Percentiles rank a stretch among this genome's conserved stretches.
Conservation (phyloP, 2,888 invertebrate species). For the Cryptosula pallasiana region DNA sequence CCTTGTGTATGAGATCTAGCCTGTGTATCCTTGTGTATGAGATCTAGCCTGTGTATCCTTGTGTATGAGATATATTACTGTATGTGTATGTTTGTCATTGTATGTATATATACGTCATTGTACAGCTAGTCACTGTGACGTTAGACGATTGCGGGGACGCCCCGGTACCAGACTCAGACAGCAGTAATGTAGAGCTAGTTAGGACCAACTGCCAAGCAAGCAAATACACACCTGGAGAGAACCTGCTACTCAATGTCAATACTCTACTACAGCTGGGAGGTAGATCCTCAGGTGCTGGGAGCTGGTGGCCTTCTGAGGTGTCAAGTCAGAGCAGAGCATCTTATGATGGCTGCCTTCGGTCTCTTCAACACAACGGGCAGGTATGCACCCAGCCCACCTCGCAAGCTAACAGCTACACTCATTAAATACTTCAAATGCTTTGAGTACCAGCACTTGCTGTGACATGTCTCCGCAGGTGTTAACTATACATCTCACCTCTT, state of each 20-base stretch:
- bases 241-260: slow-evolving; percentile 91
- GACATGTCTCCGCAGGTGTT: not conserved
- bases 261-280: slow-evolving; percentile 86
- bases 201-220: not conserved
- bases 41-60: no score
- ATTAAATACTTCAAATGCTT: not conserved
- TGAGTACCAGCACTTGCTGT: not conserved
- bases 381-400: no score
- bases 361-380: slow-evolving; percentile 85
- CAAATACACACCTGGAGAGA: slow-evolving; percentile 75
- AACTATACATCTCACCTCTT: slow-evolving; percentile 27
- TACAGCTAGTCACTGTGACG: not conserved
- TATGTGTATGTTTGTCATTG: no score
- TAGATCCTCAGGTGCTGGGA: slow-evolving; percentile 53
- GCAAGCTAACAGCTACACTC: no score
- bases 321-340: slow-evolving; percentile 58
- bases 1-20: no score
- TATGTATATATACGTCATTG: no score
- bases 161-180: not conserved
- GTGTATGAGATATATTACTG: no score
- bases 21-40: no score
- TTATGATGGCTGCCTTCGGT: slow-evolving; percentile 92
- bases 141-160: slow-evolving; percentile 4
- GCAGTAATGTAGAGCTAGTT: not conserved
- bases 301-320: slow-evolving; percentile 9